Evolutionary conservation across 2,797 vertebrate species (phyloP).

Genomic region (Chanos chanos): DNA sequence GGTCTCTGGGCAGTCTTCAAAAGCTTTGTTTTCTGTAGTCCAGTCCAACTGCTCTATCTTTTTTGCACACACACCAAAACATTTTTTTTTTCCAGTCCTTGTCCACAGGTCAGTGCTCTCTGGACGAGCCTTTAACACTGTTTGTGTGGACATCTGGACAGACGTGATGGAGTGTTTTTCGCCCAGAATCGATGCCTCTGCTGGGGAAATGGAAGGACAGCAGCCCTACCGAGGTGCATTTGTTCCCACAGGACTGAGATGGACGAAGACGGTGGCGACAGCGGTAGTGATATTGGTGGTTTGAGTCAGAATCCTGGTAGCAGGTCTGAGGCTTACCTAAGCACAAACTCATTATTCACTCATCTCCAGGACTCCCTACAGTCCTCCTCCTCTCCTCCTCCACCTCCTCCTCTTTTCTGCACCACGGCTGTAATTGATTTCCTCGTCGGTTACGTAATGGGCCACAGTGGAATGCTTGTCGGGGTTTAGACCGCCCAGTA

Average conservation of each 20-base stretch:
- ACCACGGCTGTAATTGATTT: constrained; percentile 22
- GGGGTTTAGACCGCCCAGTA: background rate
- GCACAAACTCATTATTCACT: constrained; percentile 62
- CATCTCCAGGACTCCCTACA: constrained; percentile 43
- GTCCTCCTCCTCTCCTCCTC: constrained; percentile 1
- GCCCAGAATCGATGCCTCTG: background rate
- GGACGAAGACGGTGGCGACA: too few relatives aligned
- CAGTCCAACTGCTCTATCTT: background rate
- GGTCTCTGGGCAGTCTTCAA: background rate
- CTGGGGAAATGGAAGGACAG: background rate
- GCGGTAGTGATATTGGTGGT: too few relatives aligned
- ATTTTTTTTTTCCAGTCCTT: too few relatives aligned
- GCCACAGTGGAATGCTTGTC: background rate
- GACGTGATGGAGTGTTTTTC: too few relatives aligned
- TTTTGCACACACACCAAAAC: too few relatives aligned
- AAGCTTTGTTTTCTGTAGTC: background rate
- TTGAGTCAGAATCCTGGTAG: too few relatives aligned
- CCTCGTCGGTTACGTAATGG: constrained; percentile 13
- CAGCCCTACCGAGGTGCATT: too few relatives aligned
- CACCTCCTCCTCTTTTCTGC: constrained; percentile 21
- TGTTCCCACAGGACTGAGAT: too few relatives aligned
- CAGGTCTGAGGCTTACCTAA: constrained; percentile 42
- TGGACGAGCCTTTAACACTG: too few relatives aligned
- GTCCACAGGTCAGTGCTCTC: too few relatives aligned
- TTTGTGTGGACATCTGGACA: too few relatives aligned